Conservation (phyloP, 37 sponge, comb jelly and placozoan species). For the Diacarnus erythraeanus region DNA sequence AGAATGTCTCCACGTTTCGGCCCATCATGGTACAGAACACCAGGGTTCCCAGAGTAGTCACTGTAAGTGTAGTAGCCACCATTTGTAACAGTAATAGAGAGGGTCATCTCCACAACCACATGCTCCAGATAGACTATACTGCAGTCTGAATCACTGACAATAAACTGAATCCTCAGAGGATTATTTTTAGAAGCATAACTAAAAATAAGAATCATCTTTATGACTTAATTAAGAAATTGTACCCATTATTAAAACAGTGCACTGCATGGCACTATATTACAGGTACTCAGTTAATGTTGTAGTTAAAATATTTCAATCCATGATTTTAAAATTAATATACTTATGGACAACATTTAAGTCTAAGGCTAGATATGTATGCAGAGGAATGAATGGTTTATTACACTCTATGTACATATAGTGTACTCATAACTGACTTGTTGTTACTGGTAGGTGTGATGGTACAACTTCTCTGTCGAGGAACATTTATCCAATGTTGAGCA, state of each 20-base stretch:
- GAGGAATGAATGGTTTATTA: too few species aligned
- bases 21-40: constrained; percentile 6
- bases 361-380: background rate
- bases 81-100: constrained; percentile 4
- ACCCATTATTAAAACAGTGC: too few species aligned
- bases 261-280: too few species aligned
- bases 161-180: constrained; percentile 15
- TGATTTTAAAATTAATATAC: background rate
- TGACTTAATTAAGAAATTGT: too few species aligned
- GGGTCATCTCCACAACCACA: constrained; percentile 48
- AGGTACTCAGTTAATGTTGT: too few species aligned
- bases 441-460: constrained; percentile 2
- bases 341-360: background rate
- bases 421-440: background rate
- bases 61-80: constrained; percentile 13
- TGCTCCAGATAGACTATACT: constrained; percentile 63
- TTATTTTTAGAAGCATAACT: constrained; percentile 5
- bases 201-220: background rate
- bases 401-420: too few species aligned
- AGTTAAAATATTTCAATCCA: too few species aligned
- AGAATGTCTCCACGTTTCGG: constrained; percentile 67
- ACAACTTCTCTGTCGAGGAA: constrained; percentile 37
- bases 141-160: constrained; percentile 8
- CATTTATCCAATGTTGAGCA: constrained; percentile 87
- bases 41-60: background rate